Evolutionary conservation across 37 sponge, comb jelly and placozoan species (phyloP).

Genomic region (Tethya wilhelma): DNA sequence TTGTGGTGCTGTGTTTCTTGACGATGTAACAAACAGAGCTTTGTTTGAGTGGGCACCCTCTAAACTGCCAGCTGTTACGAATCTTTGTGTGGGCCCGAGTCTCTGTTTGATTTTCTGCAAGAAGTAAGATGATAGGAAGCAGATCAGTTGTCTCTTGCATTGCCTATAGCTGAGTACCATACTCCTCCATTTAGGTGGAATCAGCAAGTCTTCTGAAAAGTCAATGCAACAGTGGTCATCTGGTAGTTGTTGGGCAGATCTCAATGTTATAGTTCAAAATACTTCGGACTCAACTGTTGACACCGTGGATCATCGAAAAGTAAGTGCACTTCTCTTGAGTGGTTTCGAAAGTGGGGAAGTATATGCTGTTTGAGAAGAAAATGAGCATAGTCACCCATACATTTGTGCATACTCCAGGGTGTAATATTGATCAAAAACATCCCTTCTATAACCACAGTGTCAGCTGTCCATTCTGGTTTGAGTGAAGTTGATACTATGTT

Average conservation of each 20-base stretch:
- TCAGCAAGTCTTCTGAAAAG: background rate
- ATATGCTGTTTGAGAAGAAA: constrained; percentile 10
- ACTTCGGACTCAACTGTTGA: constrained; percentile 16
- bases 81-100: background rate
- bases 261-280: constrained; percentile 2
- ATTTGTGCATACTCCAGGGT: constrained; percentile 5
- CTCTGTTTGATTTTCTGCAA: background rate
- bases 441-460: background rate
- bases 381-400: constrained; percentile 17
- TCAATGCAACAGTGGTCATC: background rate
- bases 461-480: constrained; percentile 3
- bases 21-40: background rate
- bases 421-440: constrained; percentile 31
- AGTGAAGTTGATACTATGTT: background rate
- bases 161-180: constrained; percentile 6
- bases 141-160: constrained; percentile 15
- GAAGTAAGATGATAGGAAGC: background rate
- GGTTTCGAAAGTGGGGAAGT: background rate
- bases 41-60: background rate
- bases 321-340: constrained; percentile 21
- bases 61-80: constrained; percentile 16
- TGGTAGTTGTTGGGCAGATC: background rate
- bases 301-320: constrained; percentile 14
- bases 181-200: background rate
- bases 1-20: background rate